phyloP scores from a whole-genome alignment of 1,140 invertebrate genomes.

The Drosophila kohkoa region DNA sequence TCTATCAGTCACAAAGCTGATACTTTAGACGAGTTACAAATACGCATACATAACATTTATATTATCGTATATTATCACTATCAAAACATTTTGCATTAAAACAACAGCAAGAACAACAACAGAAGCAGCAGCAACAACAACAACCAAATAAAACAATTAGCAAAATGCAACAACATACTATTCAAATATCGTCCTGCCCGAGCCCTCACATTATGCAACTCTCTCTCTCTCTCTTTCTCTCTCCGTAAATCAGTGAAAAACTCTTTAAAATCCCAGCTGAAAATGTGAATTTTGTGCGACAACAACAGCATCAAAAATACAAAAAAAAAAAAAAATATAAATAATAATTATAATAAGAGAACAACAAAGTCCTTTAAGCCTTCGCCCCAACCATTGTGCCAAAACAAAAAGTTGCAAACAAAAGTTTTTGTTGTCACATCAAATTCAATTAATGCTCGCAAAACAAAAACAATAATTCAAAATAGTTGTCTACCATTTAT shows the following conservation, averaged over 20 bases:
- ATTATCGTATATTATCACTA: constrained; percentile 19
- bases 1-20: constrained; percentile 15
- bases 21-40: constrained; percentile 40
- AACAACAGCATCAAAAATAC: background rate
- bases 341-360: constrained; percentile 40
- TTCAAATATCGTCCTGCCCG: constrained; percentile 76
- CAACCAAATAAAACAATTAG: constrained; percentile 34
- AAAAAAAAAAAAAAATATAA: background rate
- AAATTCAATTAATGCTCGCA: constrained; percentile 76
- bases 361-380: constrained; percentile 45
- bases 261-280: constrained; percentile 34
- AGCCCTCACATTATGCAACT: constrained; percentile 75
- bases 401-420: constrained; percentile 51
- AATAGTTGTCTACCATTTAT: constrained; percentile 57
- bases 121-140: constrained; percentile 12
- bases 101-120: constrained; percentile 23
- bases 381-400: constrained; percentile 62
- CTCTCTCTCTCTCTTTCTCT: constrained; percentile 43
- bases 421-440: constrained; percentile 74
- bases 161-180: constrained; percentile 63
- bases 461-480: constrained; percentile 76
- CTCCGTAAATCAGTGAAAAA: constrained; percentile 29
- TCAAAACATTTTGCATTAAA: constrained; percentile 39
- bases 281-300: constrained; percentile 56
- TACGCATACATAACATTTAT: constrained; percentile 4